These are phyloP conservation scores for Thymelicus lineola DNA, from an alignment of 2,888 invertebrate genomes.

Conservation along the genomic window DNA sequence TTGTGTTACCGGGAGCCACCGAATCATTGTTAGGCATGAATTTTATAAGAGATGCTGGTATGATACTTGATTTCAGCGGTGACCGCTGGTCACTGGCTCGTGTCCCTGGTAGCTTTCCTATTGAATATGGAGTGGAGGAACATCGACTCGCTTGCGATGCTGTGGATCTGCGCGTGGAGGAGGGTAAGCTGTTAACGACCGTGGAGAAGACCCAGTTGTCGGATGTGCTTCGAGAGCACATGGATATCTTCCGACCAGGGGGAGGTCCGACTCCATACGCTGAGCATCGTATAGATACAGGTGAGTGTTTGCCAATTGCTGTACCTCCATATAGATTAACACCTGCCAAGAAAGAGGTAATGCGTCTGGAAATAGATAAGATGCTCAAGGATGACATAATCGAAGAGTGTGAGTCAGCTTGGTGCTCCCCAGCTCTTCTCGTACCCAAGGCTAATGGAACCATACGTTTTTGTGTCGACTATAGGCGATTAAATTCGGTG, in stretches of 20 bases:
- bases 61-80: too few species aligned
- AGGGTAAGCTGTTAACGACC: neutral
- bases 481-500: slow-evolving; percentile 46
- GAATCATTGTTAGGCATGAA: too few species aligned
- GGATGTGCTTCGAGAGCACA: neutral
- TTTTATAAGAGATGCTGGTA: too few species aligned
- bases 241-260: slow-evolving; percentile 5
- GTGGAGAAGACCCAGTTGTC: neutral
- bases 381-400: slow-evolving; percentile 55
- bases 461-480: slow-evolving; percentile 56
- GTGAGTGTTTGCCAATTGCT: slow-evolving; percentile 45
- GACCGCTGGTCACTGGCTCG: too few species aligned
- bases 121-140: too few species aligned
- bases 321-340: slow-evolving; percentile 42
- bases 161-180: too few species aligned
- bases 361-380: slow-evolving; percentile 46
- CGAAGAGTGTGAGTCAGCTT: slow-evolving; percentile 59
- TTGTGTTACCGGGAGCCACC: too few species aligned
- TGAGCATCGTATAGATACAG: slow-evolving; percentile 47
- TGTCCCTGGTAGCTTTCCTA: too few species aligned
- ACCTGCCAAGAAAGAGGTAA: slow-evolving; percentile 40
- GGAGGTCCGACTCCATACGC: neutral
- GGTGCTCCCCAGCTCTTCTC: slow-evolving; percentile 56
- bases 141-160: too few species aligned
- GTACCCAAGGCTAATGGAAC: slow-evolving; percentile 55